A percentile compares a stretch with the other conserved stretches of the same genome.
Evolutionary conservation across 2,113 vertebrate genomes (phyloP).

Genomic region (Tricholaema leucomelas): DNA sequence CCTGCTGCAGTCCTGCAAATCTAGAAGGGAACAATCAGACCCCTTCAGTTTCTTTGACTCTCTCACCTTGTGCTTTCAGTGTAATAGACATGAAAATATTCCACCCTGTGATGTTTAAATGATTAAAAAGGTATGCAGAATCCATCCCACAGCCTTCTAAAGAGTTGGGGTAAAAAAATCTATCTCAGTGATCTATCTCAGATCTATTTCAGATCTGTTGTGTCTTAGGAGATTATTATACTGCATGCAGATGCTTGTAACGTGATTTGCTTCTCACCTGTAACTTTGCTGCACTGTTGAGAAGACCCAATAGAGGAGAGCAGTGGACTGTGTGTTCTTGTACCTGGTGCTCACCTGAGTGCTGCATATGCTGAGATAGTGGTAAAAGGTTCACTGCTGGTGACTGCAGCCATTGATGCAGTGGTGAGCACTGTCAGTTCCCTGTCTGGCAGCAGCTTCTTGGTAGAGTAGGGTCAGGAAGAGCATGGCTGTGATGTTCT

Average conservation of each 20-base stretch:
- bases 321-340: neutral
- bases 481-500: fast-evolving
- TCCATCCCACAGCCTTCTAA: neutral
- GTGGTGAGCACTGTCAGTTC: neutral
- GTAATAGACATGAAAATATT: neutral
- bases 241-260: fast-evolving
- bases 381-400: neutral
- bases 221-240: neutral
- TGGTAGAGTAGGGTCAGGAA: neutral
- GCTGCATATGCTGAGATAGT: neutral
- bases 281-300: too few relatives aligned
- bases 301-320: neutral
- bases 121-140: neutral
- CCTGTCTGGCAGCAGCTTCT: neutral
- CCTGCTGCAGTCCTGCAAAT: neutral
- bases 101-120: neutral
- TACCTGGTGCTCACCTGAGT: fast-evolving
- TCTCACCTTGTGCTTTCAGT: fast-evolving
- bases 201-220: too few relatives aligned
- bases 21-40: neutral
- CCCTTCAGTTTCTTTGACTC: neutral
- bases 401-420: fast-evolving
- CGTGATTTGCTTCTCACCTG: neutral
- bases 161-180: neutral
- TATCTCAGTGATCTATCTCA: fast-evolving